Percentiles rank a stretch among this genome's conserved stretches.
Evolutionary conservation across 2,888 invertebrate genomes (phyloP).

Genomic region (Melieria crassipennis): DNA sequence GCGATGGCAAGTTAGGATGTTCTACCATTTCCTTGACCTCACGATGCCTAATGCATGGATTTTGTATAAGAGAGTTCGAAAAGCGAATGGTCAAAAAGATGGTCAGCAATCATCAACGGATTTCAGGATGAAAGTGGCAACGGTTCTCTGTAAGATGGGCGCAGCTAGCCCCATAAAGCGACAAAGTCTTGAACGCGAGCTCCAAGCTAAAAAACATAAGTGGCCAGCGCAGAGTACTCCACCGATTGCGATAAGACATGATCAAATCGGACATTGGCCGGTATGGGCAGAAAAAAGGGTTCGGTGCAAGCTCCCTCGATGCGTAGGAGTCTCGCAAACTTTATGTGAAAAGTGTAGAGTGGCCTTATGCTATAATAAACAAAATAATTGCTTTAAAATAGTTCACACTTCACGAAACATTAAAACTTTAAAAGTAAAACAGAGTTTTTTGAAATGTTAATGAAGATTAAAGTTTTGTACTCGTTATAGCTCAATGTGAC

Average conservation of each 20-base stretch:
- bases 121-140: slow-evolving; percentile 27
- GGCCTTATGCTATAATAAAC: background rate
- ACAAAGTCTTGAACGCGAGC: slow-evolving; percentile 16
- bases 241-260: slow-evolving; percentile 32
- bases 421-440: too few relatives aligned
- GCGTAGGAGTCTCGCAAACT: slow-evolving; percentile 24
- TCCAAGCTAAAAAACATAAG: slow-evolving; percentile 46
- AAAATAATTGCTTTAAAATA: too few relatives aligned
- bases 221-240: slow-evolving; percentile 36
- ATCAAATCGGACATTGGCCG: slow-evolving; percentile 36
- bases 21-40: slow-evolving; percentile 36
- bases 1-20: slow-evolving; percentile 30
- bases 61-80: slow-evolving; percentile 21
- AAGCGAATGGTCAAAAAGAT: slow-evolving; percentile 7
- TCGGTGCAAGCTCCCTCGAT: slow-evolving; percentile 35
- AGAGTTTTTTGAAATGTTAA: too few relatives aligned
- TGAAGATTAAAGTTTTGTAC: too few relatives aligned
- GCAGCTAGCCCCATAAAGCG: slow-evolving; percentile 3
- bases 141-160: slow-evolving; percentile 28
- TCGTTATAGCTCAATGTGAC: too few relatives aligned
- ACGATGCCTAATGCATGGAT: slow-evolving; percentile 30
- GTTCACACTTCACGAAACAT: too few relatives aligned
- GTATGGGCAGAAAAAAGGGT: slow-evolving; percentile 31
- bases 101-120: slow-evolving; percentile 24
- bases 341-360: slow-evolving; percentile 21